These are phyloP conservation scores for Hyles vespertilio DNA, from an alignment of 1,140 invertebrate species.

Conservation along the genomic window DNA sequence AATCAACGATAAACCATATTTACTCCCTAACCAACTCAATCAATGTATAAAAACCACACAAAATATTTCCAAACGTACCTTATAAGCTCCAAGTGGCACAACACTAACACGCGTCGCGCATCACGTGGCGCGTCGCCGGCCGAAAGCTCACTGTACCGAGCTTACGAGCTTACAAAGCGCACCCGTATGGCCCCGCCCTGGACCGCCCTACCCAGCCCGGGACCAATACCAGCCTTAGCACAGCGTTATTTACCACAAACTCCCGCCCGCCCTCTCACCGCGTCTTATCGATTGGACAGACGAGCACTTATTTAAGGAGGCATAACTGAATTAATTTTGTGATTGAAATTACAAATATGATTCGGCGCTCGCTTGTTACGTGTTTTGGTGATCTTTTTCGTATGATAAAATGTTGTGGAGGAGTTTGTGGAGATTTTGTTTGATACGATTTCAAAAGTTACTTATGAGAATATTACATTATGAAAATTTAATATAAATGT, in stretches of 20 bases:
- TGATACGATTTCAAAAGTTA: no score
- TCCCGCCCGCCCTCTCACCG: constrained; percentile 50
- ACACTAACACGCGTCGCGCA: constrained; percentile 2
- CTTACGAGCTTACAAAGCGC: background rate
- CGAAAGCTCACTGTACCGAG: constrained; percentile 1
- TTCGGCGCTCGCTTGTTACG: constrained; percentile 26
- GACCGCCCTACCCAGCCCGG: constrained; percentile 22
- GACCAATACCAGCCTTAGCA: constrained; percentile 40
- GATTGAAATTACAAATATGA: constrained; percentile 65
- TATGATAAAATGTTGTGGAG: no score
- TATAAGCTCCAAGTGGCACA: no score
- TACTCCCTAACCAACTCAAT: no score
- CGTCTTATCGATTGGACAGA: constrained; percentile 64
- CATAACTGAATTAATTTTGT: constrained; percentile 63
- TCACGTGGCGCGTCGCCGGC: background rate
- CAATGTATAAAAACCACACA: no score
- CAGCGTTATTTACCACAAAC: constrained; percentile 65
- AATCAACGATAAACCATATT: no score
- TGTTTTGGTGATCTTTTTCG: no score
- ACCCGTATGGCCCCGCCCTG: constrained; percentile 26
- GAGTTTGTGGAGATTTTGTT: no score
- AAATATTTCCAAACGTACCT: no score
- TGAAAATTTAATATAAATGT: no score
- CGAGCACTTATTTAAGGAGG: constrained; percentile 66
- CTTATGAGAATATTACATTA: no score